Conservation (phyloP, 2,888 invertebrate species). For the Polyommatus iphigenia region DNA sequence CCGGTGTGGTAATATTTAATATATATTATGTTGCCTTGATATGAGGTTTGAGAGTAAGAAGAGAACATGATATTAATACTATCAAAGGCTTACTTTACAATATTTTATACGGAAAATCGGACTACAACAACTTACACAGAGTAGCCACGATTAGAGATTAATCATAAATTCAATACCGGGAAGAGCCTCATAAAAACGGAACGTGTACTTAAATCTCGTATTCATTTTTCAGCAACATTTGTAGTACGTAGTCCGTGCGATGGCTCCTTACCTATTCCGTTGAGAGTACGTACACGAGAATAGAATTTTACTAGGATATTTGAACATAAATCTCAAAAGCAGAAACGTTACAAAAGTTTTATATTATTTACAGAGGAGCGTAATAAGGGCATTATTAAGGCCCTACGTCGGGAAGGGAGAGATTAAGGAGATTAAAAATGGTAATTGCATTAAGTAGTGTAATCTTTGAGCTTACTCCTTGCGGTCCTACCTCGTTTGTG, state of each 20-base stretch:
- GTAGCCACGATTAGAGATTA: constrained; percentile 26
- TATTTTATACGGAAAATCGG: too few relatives aligned
- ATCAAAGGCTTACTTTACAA: too few relatives aligned
- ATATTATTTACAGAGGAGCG: constrained; percentile 24
- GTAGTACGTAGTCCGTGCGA: constrained; percentile 36
- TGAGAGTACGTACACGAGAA: constrained; percentile 37
- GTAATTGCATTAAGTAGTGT: constrained; percentile 17
- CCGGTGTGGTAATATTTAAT: too few relatives aligned
- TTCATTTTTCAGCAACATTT: constrained; percentile 41
- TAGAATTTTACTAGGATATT: constrained; percentile 37
- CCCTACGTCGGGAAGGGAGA: background rate
- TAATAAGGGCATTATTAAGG: constrained; percentile 18
- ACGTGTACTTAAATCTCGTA: constrained; percentile 39
- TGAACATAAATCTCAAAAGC: constrained; percentile 29
- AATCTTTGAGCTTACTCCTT: background rate
- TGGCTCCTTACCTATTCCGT: constrained; percentile 39
- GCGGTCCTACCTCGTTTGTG: background rate
- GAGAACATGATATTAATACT: too few relatives aligned
- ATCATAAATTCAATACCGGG: constrained; percentile 32
- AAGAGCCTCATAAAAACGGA: constrained; percentile 34
- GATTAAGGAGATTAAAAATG: constrained; percentile 9
- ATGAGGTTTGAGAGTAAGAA: too few relatives aligned
- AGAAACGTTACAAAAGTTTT: constrained; percentile 25
- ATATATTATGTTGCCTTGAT: too few relatives aligned
- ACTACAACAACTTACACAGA: background rate